These are phyloP conservation scores for Hozukius guyotensis DNA, from an alignment of 2,797 vertebrate genomes.

Conservation along the genomic window DNA sequence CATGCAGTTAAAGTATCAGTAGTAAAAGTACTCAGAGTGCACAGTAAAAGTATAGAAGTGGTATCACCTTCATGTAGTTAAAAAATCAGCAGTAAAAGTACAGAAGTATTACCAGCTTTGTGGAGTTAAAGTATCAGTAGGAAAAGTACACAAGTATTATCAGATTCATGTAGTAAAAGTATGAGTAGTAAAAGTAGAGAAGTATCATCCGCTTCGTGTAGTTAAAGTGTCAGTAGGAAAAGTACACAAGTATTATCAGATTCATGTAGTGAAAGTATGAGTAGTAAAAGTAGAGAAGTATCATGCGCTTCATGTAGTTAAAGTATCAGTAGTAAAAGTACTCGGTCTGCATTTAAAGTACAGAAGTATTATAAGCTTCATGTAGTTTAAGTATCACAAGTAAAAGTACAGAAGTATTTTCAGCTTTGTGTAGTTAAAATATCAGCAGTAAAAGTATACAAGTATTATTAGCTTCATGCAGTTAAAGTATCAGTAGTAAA, in stretches of 20 bases:
- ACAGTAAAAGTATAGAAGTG: neutral
- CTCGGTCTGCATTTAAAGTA: neutral
- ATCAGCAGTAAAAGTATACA: neutral
- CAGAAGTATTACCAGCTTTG: no score
- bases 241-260: neutral
- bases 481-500: no score
- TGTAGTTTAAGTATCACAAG: neutral
- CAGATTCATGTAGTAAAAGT: neutral
- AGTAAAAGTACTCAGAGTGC: neutral
- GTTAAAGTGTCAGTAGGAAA: neutral
- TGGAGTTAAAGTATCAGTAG: neutral
- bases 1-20: neutral
- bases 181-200: neutral
- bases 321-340: neutral
- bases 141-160: neutral
- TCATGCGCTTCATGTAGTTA: neutral
- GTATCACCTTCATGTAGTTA: neutral
- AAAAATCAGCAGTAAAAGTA: no score
- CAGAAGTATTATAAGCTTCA: neutral
- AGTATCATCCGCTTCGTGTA: neutral
- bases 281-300: neutral
- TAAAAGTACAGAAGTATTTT: neutral
- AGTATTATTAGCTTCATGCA: neutral
- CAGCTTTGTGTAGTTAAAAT: neutral
- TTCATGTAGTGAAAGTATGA: neutral